Conservation (phyloP, 2,888 invertebrate species). For the Pheosia tremula region DNA sequence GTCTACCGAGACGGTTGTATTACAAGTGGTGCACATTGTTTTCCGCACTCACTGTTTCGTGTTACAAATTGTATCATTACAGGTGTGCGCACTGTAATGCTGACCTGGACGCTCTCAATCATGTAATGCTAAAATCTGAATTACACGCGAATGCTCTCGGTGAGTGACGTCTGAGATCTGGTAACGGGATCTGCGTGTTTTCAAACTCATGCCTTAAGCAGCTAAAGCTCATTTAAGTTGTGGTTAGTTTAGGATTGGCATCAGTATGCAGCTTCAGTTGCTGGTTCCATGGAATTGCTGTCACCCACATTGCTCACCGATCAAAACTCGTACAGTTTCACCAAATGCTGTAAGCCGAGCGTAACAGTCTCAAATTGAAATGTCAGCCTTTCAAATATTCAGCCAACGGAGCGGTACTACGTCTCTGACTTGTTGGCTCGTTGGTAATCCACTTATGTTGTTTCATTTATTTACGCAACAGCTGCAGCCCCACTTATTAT, state of each 20-base stretch:
- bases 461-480: constrained; percentile 20
- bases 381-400: constrained; percentile 65
- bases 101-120: too few species aligned
- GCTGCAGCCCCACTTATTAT: neutral
- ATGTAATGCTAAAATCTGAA: too few species aligned
- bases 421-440: constrained; percentile 27
- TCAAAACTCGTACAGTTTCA: constrained; percentile 48
- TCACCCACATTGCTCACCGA: constrained; percentile 45
- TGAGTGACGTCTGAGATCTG: too few species aligned
- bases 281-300: constrained; percentile 28
- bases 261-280: constrained; percentile 22
- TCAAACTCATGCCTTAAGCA: neutral
- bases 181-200: too few species aligned
- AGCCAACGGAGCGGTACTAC: constrained; percentile 29
- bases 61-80: too few species aligned
- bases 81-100: too few species aligned
- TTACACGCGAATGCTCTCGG: too few species aligned
- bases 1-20: too few species aligned
- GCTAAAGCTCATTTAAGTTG: constrained; percentile 6
- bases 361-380: constrained; percentile 74
- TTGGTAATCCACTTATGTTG: constrained; percentile 24
- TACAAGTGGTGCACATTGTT: too few species aligned
- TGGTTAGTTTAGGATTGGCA: constrained; percentile 14
- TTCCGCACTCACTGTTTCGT: too few species aligned
- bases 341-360: constrained; percentile 45